Evolutionary conservation across 2,888 invertebrate genomes (phyloP).

Genomic region (Gnatocerus cornutus): DNA sequence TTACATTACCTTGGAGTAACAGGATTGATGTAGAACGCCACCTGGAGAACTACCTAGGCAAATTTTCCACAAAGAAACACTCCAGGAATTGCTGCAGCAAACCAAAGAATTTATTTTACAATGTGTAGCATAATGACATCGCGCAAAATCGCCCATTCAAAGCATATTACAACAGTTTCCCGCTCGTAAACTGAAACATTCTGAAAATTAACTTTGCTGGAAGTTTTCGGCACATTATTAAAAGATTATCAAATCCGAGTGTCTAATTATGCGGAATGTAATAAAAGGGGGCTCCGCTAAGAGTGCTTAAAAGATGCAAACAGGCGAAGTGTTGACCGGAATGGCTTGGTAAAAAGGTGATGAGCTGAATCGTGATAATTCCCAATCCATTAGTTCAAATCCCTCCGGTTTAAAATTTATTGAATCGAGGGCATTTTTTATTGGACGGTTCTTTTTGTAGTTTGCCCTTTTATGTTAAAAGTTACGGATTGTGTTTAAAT

Average conservation of each 20-base stretch:
- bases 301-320: conserved; percentile 27
- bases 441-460: conserved; percentile 31
- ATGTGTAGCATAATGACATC: too few relatives aligned
- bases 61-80: too few relatives aligned
- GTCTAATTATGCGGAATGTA: conserved; percentile 19
- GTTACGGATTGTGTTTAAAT: conserved; percentile 1
- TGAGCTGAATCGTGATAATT: conserved; percentile 41
- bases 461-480: conserved; percentile 11
- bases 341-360: conserved; percentile 32
- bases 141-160: too few relatives aligned
- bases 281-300: conserved; percentile 13
- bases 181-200: conserved; percentile 8
- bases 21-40: conserved; percentile 37
- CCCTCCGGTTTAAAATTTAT: conserved; percentile 41
- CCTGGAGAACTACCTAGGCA: conserved; percentile 15
- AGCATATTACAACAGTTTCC: neutral
- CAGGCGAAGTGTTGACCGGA: conserved; percentile 29
- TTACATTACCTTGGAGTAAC: conserved; percentile 28
- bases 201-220: neutral
- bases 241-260: conserved; percentile 23
- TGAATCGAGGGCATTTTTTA: conserved; percentile 23
- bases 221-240: conserved; percentile 12
- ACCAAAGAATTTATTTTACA: too few relatives aligned
- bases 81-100: too few relatives aligned
- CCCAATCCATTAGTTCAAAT: conserved; percentile 45